Evolutionary conservation across 2,113 vertebrate species (phyloP), one percentile per base, ranked within the genome.

Genomic region (Fregetta grallaria): DNA sequence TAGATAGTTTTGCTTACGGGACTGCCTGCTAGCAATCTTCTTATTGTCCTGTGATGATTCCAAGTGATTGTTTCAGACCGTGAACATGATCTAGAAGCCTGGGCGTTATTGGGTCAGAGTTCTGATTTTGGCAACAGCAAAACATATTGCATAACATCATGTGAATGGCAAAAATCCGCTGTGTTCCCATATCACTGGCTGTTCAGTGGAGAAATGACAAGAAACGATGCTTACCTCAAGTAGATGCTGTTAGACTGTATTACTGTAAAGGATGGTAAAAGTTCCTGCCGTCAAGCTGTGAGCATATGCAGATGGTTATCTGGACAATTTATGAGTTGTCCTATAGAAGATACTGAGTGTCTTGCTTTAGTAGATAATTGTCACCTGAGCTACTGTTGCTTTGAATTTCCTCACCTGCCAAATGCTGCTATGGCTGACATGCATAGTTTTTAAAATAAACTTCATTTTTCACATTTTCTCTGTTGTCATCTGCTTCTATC

Each of bases 21-120:
- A 92, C 88, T 92, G 61, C 71, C 67, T 75, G 47, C 76, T 84
- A 82, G 56, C 72, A 96, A 75, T 94, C 86, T 91, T 96, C 90
- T 88, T 94, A 65, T 89, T 96, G 44, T 82, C 86, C 86, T 91
- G 72, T 83, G 76, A 88, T 91, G 74, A 80, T 93, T 92, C 29
- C 42, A 95, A 92, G 84, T n/a, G 76, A 91, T 96, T 88, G 52
- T 91, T 95, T 81, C 56, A 82, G 78, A 65, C 15, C 1, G 7
- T 49, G 74, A 96, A 68, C 52, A 52, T 61, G 66, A 74, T 78
- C 62, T 95, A 76, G 73, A 89, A 83, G 58, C 62, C 61, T 80
- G 61, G 34, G 49, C 80, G 20, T 78, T 88, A 78, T 27, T 88
- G 61, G 68, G 74, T 84, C 44, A 66, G 47, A 67, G 50, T 68